A percentile compares a stretch with the other conserved stretches of the same genome.
These are phyloP conservation scores for Nothura maculosa DNA, from an alignment of 2,797 vertebrate genomes.

Conservation along the genomic window DNA sequence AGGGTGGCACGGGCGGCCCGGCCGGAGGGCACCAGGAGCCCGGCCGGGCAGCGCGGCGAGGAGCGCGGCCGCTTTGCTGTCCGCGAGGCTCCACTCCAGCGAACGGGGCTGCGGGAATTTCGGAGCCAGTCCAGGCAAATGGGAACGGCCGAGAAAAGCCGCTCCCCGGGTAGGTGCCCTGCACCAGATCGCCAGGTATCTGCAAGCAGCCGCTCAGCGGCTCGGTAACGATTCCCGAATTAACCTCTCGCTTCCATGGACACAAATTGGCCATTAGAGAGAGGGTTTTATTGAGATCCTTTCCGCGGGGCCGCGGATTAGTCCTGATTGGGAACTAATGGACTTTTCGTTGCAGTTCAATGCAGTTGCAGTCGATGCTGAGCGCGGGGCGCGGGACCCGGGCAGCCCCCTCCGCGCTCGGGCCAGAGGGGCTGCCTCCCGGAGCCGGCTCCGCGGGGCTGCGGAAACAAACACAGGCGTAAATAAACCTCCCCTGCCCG, in stretches of 20 bases:
- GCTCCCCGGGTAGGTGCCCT: neutral
- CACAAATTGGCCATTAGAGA: neutral
- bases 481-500: neutral
- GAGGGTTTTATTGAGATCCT: neutral
- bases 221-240: slow-evolving; percentile 43
- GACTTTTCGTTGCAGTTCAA: slow-evolving; percentile 49
- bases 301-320: neutral
- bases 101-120: neutral
- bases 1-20: neutral
- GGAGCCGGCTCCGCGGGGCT: neutral
- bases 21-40: neutral
- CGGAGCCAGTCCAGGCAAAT: neutral
- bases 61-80: neutral
- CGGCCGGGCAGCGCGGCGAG: neutral
- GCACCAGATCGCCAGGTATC: neutral
- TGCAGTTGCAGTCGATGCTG: no score
- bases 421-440: neutral
- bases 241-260: neutral
- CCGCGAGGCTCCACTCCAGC: neutral
- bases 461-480: neutral
- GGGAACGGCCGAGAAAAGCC: neutral
- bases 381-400: no score
- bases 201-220: neutral
- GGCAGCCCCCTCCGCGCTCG: neutral
- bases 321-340: neutral